Evolutionary conservation across 2,797 vertebrate species (phyloP).

Genomic region (Dermochelys coriacea): DNA sequence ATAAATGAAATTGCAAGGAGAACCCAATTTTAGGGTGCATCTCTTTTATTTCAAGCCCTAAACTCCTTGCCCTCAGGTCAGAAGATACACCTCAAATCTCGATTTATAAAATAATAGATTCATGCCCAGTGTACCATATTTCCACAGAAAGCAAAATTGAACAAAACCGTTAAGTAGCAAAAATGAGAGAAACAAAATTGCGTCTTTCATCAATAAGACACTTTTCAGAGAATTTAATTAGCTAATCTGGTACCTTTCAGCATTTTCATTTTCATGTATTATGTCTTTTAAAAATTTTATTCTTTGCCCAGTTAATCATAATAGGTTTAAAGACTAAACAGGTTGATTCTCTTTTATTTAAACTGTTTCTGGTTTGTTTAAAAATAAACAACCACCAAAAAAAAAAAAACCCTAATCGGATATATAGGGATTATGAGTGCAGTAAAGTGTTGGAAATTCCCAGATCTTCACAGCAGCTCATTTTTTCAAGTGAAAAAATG

Average conservation of each 20-base stretch:
- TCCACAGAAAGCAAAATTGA: not conserved
- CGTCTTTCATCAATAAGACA: not conserved
- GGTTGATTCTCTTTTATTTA: not conserved
- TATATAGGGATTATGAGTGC: not conserved
- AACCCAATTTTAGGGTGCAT: not conserved
- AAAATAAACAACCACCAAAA: not conserved
- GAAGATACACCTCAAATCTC: not conserved
- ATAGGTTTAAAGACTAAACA: slow-evolving; percentile 10
- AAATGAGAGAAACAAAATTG: not conserved
- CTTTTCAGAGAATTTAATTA: not conserved
- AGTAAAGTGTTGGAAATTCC: not conserved
- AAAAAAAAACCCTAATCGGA: not conserved
- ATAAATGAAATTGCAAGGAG: not conserved
- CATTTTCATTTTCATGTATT: slow-evolving; percentile 38
- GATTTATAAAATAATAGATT: not conserved
- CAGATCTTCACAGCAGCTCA: not conserved
- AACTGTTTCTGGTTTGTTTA: not conserved
- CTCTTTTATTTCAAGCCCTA: not conserved
- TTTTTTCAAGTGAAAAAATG: slow-evolving; percentile 1
- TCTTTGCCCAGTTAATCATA: slow-evolving; percentile 36
- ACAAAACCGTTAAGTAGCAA: not conserved
- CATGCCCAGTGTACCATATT: not conserved
- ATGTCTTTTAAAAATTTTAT: slow-evolving; percentile 37
- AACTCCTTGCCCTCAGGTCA: not conserved
- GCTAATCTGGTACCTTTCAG: slow-evolving; percentile 6